A percentile compares a stretch with the other conserved stretches of the same genome.
Evolutionary conservation across 1,140 invertebrate genomes (phyloP).

Genomic region (Euura saliciscinereae): DNA sequence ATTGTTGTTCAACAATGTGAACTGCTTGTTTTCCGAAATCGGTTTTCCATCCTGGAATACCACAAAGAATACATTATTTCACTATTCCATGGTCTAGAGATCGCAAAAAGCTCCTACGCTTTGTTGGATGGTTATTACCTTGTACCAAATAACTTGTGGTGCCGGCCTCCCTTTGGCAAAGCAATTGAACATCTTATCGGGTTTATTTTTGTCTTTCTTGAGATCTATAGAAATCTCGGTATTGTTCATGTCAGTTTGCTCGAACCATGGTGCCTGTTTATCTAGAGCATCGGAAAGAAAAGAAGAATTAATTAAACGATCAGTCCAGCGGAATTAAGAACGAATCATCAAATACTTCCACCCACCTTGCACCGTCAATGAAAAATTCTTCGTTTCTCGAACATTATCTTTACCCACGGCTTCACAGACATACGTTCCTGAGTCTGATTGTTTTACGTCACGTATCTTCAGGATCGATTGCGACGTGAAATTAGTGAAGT

Average conservation of each 20-base stretch:
- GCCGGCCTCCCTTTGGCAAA: slow-evolving; percentile 43
- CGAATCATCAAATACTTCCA: no score
- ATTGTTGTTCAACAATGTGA: slow-evolving; percentile 32
- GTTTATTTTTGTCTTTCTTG: neutral
- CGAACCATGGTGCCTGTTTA: slow-evolving; percentile 34
- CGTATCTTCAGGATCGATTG: neutral
- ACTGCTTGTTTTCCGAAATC: slow-evolving; percentile 40
- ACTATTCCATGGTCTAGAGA: no score
- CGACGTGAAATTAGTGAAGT: neutral
- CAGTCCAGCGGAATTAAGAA: no score
- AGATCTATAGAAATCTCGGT: slow-evolving; percentile 31
- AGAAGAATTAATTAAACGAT: no score
- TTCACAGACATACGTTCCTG: neutral
- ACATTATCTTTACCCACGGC: neutral
- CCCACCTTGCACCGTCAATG: no score
- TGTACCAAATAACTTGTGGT: slow-evolving; percentile 50
- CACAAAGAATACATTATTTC: neutral
- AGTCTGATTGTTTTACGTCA: neutral
- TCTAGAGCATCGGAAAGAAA: slow-evolving; percentile 26
- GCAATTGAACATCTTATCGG: slow-evolving; percentile 39
- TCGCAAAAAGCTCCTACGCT: no score
- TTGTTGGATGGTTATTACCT: slow-evolving; percentile 36
- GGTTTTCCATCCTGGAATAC: slow-evolving; percentile 31
- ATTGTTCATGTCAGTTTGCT: slow-evolving; percentile 37
- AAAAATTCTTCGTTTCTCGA: no score